Evolutionary conservation across 2,888 invertebrate genomes (phyloP).

Genomic region (Calameuta filiformis): DNA sequence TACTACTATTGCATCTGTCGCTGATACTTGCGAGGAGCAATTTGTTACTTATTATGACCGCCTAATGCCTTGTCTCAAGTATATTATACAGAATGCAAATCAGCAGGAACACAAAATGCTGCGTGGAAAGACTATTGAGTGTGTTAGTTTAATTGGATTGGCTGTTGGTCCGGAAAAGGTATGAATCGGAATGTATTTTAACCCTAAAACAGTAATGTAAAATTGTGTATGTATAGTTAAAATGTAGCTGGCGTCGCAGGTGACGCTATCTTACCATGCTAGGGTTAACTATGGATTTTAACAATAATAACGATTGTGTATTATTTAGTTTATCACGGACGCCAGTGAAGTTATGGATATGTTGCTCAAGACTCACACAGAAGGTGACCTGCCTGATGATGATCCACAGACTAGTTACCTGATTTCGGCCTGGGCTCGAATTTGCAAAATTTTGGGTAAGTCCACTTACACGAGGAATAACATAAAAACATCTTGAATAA

Average conservation of each 20-base stretch:
- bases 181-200: conserved; percentile 14
- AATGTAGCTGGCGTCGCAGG: background rate
- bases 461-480: background rate
- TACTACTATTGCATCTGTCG: conserved; percentile 98
- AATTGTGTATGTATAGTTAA: background rate
- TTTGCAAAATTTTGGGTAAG: conserved; percentile 90
- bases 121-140: conserved; percentile 98
- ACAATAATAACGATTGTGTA: conserved; percentile 13
- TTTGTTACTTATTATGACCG: conserved; percentile 95
- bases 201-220: background rate
- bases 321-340: conserved; percentile 80
- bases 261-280: too few relatives aligned
- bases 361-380: conserved; percentile 89
- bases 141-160: conserved; percentile 96
- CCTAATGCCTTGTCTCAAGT: conserved; percentile 91
- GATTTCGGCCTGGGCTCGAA: conserved; percentile 98
- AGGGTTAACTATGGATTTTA: background rate
- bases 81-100: conserved; percentile 94
- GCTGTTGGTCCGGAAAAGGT: conserved; percentile 82
- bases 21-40: conserved; percentile 97
- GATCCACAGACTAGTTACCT: conserved; percentile 98
- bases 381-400: conserved; percentile 88
- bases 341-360: conserved; percentile 97
- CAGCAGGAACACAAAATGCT: conserved; percentile 89
- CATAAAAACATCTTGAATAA: background rate